Percentiles rank a stretch among this genome's conserved stretches.
Conservation (phyloP, 2,888 invertebrate genomes). For the Drosophila peninsularis region DNA sequence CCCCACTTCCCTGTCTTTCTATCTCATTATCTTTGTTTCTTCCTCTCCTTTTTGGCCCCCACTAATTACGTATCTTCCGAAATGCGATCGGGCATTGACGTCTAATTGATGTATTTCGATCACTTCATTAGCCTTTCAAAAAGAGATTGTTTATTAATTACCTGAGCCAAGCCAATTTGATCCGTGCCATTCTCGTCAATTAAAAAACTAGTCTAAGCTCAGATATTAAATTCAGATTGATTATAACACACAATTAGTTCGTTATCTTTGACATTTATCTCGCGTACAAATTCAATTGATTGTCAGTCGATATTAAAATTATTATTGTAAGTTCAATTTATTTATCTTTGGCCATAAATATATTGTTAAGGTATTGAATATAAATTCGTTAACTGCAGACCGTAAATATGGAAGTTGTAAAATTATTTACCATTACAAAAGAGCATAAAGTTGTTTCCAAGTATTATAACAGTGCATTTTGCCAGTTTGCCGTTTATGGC, state of each 20-base stretch:
- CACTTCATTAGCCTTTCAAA: background rate
- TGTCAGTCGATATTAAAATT: slow-evolving; percentile 9
- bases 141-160: slow-evolving; percentile 12
- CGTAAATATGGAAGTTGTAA: slow-evolving; percentile 33
- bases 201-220: slow-evolving; percentile 6
- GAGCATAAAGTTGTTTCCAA: slow-evolving; percentile 31
- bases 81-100: background rate
- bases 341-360: slow-evolving; percentile 9
- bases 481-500: slow-evolving; percentile 31
- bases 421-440: slow-evolving; percentile 44
- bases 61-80: background rate
- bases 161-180: background rate
- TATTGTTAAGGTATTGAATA: slow-evolving; percentile 19
- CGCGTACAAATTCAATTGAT: slow-evolving; percentile 5
- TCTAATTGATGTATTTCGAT: background rate
- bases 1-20: no score
- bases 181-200: background rate
- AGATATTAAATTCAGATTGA: background rate
- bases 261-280: background rate
- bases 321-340: slow-evolving; percentile 15
- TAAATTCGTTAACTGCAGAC: slow-evolving; percentile 23
- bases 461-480: slow-evolving; percentile 23
- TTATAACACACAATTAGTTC: slow-evolving; percentile 8
- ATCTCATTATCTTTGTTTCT: no score
- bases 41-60: no score